Evolutionary conservation across 2,888 invertebrate genomes (phyloP).

Genomic region (Pandemis cinnamomeana): DNA sequence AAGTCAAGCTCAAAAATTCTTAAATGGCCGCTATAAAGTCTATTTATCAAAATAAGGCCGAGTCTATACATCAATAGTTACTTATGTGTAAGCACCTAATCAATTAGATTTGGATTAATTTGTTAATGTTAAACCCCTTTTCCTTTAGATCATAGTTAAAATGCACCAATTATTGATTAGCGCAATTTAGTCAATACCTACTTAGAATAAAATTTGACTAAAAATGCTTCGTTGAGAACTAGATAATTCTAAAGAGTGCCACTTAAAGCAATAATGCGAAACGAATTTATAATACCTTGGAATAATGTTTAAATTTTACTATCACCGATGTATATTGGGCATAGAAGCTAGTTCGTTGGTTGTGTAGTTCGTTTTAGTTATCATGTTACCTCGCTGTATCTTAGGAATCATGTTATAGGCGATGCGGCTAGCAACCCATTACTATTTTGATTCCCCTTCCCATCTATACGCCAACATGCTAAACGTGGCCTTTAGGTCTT

Average conservation of each 20-base stretch:
- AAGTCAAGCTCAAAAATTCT: too few relatives aligned
- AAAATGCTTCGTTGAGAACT: constrained; percentile 17
- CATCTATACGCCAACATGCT: too few relatives aligned
- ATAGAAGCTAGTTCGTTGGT: not conserved
- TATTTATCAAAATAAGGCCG: too few relatives aligned
- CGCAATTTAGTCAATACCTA: constrained; percentile 28
- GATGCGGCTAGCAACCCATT: not conserved
- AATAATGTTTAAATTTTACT: not conserved
- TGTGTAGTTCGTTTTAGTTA: not conserved
- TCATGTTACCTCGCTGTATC: too few relatives aligned
- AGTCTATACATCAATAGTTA: too few relatives aligned
- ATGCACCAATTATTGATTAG: constrained; percentile 38
- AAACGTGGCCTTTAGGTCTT: too few relatives aligned
- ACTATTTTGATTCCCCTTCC: too few relatives aligned
- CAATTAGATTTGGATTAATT: too few relatives aligned
- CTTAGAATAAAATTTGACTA: constrained; percentile 9
- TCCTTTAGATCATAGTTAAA: constrained; percentile 12
- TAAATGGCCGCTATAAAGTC: too few relatives aligned
- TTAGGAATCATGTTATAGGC: too few relatives aligned
- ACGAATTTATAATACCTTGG: constrained; percentile 32
- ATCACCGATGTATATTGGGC: not conserved
- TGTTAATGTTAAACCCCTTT: too few relatives aligned
- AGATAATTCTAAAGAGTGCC: constrained; percentile 7
- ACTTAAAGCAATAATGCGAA: constrained; percentile 21
- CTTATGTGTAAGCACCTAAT: too few relatives aligned